Evolutionary conservation across 1,140 invertebrate species (phyloP).

Genomic region (Drosophila nikananu): DNA sequence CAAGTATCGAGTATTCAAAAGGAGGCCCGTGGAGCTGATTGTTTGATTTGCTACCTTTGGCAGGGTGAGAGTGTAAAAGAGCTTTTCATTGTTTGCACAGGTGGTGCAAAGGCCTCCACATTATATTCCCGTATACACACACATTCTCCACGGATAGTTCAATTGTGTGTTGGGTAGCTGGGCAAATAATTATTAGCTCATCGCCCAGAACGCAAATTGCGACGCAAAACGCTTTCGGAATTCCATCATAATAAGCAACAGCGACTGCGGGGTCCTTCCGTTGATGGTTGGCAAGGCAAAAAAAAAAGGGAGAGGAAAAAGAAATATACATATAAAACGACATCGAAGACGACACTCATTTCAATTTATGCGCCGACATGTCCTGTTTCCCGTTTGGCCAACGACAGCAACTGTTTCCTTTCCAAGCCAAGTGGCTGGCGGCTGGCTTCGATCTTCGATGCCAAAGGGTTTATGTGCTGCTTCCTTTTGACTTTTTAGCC

Average conservation of each 20-base stretch:
- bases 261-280: constrained; percentile 72
- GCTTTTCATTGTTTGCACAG: constrained; percentile 80
- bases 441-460: constrained; percentile 48
- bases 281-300: constrained; percentile 13
- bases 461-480: constrained; percentile 69
- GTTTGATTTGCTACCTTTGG: constrained; percentile 62
- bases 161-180: constrained; percentile 46
- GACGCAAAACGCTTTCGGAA: constrained; percentile 46
- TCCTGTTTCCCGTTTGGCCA: constrained; percentile 77
- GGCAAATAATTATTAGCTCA: constrained; percentile 65
- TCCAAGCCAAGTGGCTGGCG: constrained; percentile 35
- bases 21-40: constrained; percentile 41
- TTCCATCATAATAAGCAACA: constrained; percentile 50
- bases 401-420: constrained; percentile 74
- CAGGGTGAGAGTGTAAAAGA: constrained; percentile 22
- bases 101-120: constrained; percentile 42
- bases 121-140: constrained; percentile 8
- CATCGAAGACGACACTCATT: constrained; percentile 47
- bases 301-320: not conserved
- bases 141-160: constrained; percentile 40
- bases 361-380: constrained; percentile 80
- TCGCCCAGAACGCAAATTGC: constrained; percentile 48
- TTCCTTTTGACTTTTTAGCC: constrained; percentile 22
- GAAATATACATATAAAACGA: constrained; percentile 8
- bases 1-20: constrained; percentile 69